Percentiles rank a stretch among this genome's conserved stretches.
Evolutionary conservation across 2,888 invertebrate genomes (phyloP).

Genomic region (Epsilonema sp.): DNA sequence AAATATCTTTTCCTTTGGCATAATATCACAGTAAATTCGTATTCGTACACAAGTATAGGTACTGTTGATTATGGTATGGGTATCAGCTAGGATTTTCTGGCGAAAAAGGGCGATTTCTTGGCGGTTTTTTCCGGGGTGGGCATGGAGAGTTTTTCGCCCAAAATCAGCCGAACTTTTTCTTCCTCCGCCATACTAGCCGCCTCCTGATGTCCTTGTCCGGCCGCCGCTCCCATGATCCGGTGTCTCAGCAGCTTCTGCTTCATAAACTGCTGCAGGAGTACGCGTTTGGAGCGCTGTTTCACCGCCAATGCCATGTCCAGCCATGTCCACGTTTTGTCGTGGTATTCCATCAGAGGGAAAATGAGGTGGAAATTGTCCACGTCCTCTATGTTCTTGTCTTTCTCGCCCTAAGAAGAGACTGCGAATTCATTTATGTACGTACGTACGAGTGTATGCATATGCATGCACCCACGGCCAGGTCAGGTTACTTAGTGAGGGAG

Average conservation of each 20-base stretch:
- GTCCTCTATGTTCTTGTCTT: conserved; percentile 92
- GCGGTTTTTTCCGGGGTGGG: no score
- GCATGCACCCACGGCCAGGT: no score
- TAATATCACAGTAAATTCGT: no score
- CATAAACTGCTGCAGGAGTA: conserved; percentile 52
- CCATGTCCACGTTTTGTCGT: conserved; percentile 99
- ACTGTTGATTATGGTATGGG: no score
- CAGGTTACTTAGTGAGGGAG: no score
- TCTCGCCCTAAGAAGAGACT: conserved; percentile 65
- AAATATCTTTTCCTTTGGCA: no score
- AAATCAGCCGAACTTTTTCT: conserved; percentile 74
- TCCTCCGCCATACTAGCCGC: conserved; percentile 42
- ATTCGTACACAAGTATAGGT: no score
- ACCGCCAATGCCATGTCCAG: conserved; percentile 82
- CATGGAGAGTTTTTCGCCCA: conserved; percentile 53
- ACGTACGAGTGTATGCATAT: no score
- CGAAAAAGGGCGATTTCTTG: no score
- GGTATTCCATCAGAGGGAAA: conserved; percentile 88
- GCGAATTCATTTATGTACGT: no score
- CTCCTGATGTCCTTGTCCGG: conserved; percentile 9
- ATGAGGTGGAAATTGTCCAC: conserved; percentile 77
- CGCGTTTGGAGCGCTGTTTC: conserved; percentile 74
- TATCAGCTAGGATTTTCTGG: no score
- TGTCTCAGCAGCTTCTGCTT: conserved; percentile 59
- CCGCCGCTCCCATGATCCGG: conserved; percentile 12